A percentile compares a stretch with the other conserved stretches of the same genome.
Evolutionary conservation across 64 coral and sea anemone species (phyloP).

Genomic region (Platygyra sinensis): DNA sequence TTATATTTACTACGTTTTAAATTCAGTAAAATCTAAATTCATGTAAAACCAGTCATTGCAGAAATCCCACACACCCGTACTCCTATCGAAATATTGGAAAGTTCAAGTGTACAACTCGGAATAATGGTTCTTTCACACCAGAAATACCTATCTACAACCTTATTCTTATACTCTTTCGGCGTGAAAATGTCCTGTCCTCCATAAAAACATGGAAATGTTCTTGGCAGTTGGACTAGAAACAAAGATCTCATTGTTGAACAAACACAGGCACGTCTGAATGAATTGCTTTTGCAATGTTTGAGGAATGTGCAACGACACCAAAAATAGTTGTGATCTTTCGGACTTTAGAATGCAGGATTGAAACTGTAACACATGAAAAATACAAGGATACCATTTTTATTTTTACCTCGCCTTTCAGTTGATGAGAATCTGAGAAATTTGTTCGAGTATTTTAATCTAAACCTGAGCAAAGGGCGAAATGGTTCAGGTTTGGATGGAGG

Average conservation of each 20-base stretch:
- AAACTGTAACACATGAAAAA: not conserved
- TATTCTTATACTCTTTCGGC: too few relatives aligned
- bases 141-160: too few relatives aligned
- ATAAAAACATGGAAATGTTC: not conserved
- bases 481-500: not conserved
- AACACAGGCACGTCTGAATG: not conserved
- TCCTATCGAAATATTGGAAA: too few relatives aligned
- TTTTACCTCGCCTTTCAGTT: not conserved
- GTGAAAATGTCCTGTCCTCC: not conserved
- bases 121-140: too few relatives aligned
- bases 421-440: not conserved
- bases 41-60: too few relatives aligned
- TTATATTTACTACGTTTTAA: too few relatives aligned
- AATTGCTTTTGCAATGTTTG: not conserved
- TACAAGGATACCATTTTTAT: not conserved
- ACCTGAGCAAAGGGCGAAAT: not conserved
- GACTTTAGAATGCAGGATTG: constrained; percentile 21
- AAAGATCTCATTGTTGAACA: not conserved
- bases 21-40: too few relatives aligned
- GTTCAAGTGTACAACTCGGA: too few relatives aligned
- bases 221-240: not conserved
- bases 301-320: constrained; percentile 16
- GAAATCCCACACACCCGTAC: too few relatives aligned
- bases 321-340: constrained; percentile 46
- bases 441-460: not conserved